These are phyloP conservation scores for Tamandua tetradactyla DNA, from an alignment of 2,797 vertebrate species.

Conservation along the genomic window DNA sequence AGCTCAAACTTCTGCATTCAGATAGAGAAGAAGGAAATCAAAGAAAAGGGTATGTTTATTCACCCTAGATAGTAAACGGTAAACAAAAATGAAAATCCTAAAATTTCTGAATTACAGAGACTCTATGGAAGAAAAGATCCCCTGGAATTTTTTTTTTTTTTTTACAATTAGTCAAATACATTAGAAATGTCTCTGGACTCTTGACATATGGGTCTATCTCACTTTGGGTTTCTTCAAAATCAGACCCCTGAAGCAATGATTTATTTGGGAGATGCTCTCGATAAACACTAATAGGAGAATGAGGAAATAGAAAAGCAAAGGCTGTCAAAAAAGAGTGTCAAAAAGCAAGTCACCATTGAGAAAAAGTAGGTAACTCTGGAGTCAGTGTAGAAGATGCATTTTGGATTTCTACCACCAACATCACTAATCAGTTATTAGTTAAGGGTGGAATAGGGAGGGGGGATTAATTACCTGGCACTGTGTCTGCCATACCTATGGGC, in stretches of 20 bases:
- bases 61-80: background rate
- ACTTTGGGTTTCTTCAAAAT: constrained; percentile 13
- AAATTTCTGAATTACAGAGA: background rate
- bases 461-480: background rate
- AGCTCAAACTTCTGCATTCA: background rate
- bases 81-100: background rate
- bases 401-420: background rate
- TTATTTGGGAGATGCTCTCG: background rate
- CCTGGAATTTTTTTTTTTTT: too few species aligned
- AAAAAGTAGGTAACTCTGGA: background rate
- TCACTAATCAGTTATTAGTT: background rate
- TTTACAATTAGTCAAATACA: constrained; percentile 7
- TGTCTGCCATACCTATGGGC: background rate
- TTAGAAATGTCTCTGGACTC: background rate
- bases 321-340: background rate
- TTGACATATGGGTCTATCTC: background rate
- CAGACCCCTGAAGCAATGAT: background rate
- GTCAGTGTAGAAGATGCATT: background rate
- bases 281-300: background rate
- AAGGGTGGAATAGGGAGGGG: rapidly evolving
- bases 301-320: background rate
- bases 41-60: background rate
- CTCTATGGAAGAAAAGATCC: background rate
- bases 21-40: constrained; percentile 16
- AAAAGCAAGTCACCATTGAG: background rate